Base-by-base conservation (phyloP, 2,113 vertebrate genomes). In the Bombycilla garrulus region DNA sequence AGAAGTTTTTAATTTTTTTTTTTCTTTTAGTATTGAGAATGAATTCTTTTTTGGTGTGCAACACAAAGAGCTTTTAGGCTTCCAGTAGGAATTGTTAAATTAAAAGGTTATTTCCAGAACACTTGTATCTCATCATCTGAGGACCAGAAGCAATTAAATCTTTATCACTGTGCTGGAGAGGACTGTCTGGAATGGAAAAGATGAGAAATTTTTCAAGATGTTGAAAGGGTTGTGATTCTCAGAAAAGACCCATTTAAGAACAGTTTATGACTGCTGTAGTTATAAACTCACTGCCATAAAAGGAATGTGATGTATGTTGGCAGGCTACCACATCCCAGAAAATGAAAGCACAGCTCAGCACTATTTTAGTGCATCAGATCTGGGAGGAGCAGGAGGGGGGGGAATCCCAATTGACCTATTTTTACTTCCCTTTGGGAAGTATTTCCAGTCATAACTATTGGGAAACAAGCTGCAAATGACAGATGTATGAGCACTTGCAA, bases 71-170 rank as follows among this genome's bases (percentile, higher is more conserved):
- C 31, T 86, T 88, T 66, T 1, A 4, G 51, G 28, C 64, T 86
- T 90, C 76, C 48, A 64, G 44, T 29, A 92, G 88, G 93, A 95
- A 86, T 67, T 94, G 76, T 94, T 93, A 92, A 90, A 88, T 95
- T 93, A 93, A 95, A 90, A 79, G 61, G 36, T 86, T 94, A 56
- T 86, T 96, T 97, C 86, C 82, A 92, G 79, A 92, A 81, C 79
- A 60, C 69, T 95, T 94, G 64, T 93, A 86, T 96, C 58, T 93
- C 85, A 81, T 90, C 84, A 72, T 88, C 54, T 78, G 44, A 95
- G 60, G 76, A 93, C 64, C 56, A 92, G 92, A 96, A 95, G 88
- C 82, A 93, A 92, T 92, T 93, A 92, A 88, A 79, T 93, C 48
- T 81, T 93, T 81, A 56, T 71, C 50, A 35, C 44, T 78, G 64